These are phyloP conservation scores for Syngnathus acus DNA, from an alignment of 2,797 vertebrate genomes.

Conservation along the genomic window DNA sequence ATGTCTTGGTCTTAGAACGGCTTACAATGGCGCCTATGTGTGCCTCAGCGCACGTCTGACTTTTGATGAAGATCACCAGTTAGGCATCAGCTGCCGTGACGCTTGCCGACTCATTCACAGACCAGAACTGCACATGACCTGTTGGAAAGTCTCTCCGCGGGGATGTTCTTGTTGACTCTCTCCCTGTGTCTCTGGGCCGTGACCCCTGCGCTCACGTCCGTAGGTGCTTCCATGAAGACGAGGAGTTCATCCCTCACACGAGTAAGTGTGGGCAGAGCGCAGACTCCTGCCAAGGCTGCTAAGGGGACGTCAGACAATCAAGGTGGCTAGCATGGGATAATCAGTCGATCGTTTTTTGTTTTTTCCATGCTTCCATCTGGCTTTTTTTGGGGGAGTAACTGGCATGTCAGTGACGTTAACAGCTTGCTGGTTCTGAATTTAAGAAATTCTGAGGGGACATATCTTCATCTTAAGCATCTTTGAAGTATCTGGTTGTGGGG, in stretches of 20 bases:
- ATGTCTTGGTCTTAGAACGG: neutral
- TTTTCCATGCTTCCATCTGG: conserved; percentile 7
- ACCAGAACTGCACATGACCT: conserved; percentile 40
- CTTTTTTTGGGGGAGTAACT: conserved; percentile 36
- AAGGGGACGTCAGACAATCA: conserved; percentile 75
- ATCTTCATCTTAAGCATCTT: conserved; percentile 15
- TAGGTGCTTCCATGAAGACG: conserved; percentile 74
- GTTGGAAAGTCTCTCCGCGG: conserved; percentile 26
- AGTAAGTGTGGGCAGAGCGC: conserved; percentile 73
- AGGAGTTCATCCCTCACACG: conserved; percentile 85
- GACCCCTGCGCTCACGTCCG: conserved; percentile 58
- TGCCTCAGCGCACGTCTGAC: neutral
- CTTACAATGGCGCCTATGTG: neutral
- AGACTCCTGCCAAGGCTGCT: conserved; percentile 69
- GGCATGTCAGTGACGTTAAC: conserved; percentile 39
- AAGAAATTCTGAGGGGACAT: conserved; percentile 12
- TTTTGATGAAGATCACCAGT: conserved; percentile 6
- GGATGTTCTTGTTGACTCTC: conserved; percentile 32
- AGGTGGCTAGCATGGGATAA: conserved; percentile 72
- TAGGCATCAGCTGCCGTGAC: conserved; percentile 32
- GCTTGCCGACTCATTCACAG: conserved; percentile 38
- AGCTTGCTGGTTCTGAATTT: conserved; percentile 28
- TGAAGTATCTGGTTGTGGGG: neutral
- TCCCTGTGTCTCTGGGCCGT: conserved; percentile 37
- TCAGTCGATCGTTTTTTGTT: conserved; percentile 20